Base-by-base conservation (phyloP, 2,888 invertebrate species). In the Sinotaia quadrata region DNA sequence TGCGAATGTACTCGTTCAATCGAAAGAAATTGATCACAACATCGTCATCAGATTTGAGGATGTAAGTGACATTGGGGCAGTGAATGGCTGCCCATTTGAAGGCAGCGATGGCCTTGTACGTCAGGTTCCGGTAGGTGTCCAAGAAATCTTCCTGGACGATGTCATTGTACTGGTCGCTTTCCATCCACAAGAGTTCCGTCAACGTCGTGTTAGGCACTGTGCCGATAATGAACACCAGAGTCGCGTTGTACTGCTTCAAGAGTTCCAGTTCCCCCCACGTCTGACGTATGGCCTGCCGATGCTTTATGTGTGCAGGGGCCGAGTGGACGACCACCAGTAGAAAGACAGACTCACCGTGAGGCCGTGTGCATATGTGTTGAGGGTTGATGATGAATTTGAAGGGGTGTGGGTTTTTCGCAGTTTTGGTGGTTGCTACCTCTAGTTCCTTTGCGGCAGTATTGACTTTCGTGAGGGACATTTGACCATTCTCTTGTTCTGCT, bases 1-100 rank as follows among this genome's bases (percentile, higher is more conserved):
- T 77, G 15, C 61, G 41, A 54, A 82, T 67, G 41, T 78, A 69
- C 18, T 78, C 61, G 59, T 78, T 72, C 34, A 88, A 63, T 5
- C 79, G 74, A 65, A 94, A 87, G 86, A 88, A 83, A 67, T 89
- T 88, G 15, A 89, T 85, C 66, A 89, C 84, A 47, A 89, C 88
- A 67, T 89, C 89, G 75, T 89, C 89, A 69, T 89, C 89, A 0
- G 88, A 84, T 77, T 89, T 89, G 10, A 89, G 79, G 4, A 89
- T 81, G 73, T 83, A 88, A 21, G 78, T 76, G 0, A 86, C 85
- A 51, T 83, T 75, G 8, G 67, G 73, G 74, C 89, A 89, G 74
- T 84, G 82, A 29, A 75, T 80, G 1, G 85, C 77, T 3, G 87
- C 83, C 89, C 89, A 89, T 72, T 88, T 84, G 29, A 87, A 70